Evolutionary conservation across 2,113 vertebrate genomes (phyloP).

Genomic region (Eira barbara): DNA sequence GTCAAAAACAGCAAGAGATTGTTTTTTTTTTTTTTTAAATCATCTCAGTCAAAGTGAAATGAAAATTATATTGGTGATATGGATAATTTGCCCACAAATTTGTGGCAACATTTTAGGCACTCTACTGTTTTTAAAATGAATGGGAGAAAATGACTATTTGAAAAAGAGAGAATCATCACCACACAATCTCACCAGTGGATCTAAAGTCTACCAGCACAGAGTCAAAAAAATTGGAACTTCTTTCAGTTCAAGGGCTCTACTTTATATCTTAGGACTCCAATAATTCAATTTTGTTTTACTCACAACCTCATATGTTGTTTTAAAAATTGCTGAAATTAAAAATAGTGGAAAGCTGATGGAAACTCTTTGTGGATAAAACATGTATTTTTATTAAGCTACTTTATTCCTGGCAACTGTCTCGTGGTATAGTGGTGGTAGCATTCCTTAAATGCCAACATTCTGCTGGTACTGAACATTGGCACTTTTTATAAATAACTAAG

Average conservation of each 20-base stretch:
- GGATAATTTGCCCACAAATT: background rate
- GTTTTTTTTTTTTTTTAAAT: background rate
- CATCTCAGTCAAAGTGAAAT: background rate
- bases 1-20: background rate
- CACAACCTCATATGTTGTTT: conserved; percentile 42
- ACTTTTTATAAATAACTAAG: conserved; percentile 30
- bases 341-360: conserved; percentile 57
- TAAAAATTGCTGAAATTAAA: conserved; percentile 62
- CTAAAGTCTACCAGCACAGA: background rate
- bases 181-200: background rate
- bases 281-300: conserved; percentile 39
- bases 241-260: background rate
- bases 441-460: conserved; percentile 64
- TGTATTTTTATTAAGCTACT: conserved; percentile 69
- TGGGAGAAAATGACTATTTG: background rate
- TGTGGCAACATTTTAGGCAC: background rate
- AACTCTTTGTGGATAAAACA: conserved; percentile 58
- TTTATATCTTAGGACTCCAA: background rate
- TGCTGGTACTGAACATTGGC: background rate
- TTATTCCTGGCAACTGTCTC: conserved; percentile 35
- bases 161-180: background rate
- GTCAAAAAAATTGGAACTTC: background rate
- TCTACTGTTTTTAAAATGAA: background rate
- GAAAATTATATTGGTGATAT: background rate
- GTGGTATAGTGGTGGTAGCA: conserved; percentile 25